Evolutionary conservation across 2,113 vertebrate species (phyloP), one percentile per base, ranked within the genome.

Genomic region (Himantopus leucocephalus): DNA sequence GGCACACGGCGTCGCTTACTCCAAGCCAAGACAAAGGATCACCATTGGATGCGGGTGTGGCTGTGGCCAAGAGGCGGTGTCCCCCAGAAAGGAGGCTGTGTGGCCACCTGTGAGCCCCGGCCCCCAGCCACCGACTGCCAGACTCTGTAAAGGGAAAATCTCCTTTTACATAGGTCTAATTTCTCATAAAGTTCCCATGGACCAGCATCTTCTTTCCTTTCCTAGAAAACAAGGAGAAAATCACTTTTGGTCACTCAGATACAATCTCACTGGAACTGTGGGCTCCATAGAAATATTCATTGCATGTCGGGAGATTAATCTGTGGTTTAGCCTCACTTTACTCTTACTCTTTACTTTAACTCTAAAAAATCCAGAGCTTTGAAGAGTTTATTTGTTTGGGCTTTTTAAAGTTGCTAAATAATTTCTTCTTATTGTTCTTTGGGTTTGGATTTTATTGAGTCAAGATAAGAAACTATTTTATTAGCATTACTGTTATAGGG

Each of bases 1-100:
- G 37, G 10, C 7, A 9, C 22, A 21, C 2, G 3, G 22, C 10
- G 5, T 12, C 8, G 0, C 22, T 52, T 71, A 37, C 29, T 20
- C 30, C 27, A 12, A 48, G 35, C 9, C 58, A 18, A 19, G 16
- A 3, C 3, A 17, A 29, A 37, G 27, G 70, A 30, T 24, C 20
- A 7, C 56, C 22, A 1, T 0, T 1, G 59, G 50, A 17, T 53
- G 17, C 0, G 6, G 32, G 18, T 3, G 14, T 2, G 70, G 34
- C 23, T 66, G 56, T 37, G 47, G n/a, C 23, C 12, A 23, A 56
- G 35, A 48, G 18, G 50, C 27, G 26, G 10, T 5, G 4, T 24
- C 9, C 20, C 5, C 66, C 24, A 34, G n/a, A 30, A 53, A 53
- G 9, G 6, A 73, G 27, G 21, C 6, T 47, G 32, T 18, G 45